These are phyloP conservation scores for Schizopygopsis malacanthus DNA, from an alignment of 2,797 vertebrate genomes.

Conservation along the genomic window DNA sequence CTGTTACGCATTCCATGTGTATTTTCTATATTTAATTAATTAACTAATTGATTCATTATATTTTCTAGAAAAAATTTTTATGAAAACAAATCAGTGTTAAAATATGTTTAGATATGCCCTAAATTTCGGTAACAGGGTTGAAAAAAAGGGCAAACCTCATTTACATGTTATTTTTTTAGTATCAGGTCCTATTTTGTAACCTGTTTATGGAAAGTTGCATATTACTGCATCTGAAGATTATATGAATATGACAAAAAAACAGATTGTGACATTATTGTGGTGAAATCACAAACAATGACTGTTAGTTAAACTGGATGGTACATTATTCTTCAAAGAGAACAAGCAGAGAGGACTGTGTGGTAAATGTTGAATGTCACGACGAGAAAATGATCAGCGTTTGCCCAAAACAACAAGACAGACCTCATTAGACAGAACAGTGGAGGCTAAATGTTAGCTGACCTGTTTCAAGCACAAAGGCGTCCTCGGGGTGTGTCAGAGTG, in stretches of 20 bases:
- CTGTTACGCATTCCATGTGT: not conserved
- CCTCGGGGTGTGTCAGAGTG: conserved; percentile 46
- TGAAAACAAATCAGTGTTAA: not conserved
- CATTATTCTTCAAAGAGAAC: conserved; percentile 45
- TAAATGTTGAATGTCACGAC: conserved; percentile 26
- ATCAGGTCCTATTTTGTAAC: not conserved
- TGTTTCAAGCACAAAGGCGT: conserved; percentile 62
- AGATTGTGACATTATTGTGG: not conserved
- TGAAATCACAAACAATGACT: conserved; percentile 43
- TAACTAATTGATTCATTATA: not conserved
- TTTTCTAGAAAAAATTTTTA: not conserved
- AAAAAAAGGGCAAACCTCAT: not conserved
- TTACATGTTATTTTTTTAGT: not conserved
- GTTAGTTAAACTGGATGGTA: conserved; percentile 43
- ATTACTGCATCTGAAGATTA: not conserved
- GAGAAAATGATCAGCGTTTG: conserved; percentile 52
- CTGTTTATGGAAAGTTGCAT: not conserved
- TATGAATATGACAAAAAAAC: not conserved
- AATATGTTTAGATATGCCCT: not conserved
- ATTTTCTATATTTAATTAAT: not conserved
- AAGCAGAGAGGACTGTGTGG: conserved; percentile 28
- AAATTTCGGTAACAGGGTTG: not conserved
- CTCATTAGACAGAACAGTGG: conserved; percentile 58
- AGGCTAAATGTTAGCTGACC: conserved; percentile 68
- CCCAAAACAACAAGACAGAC: conserved; percentile 49